Evolutionary conservation across 2,113 vertebrate species (phyloP).

Genomic region (Toxotes jaculatrix): DNA sequence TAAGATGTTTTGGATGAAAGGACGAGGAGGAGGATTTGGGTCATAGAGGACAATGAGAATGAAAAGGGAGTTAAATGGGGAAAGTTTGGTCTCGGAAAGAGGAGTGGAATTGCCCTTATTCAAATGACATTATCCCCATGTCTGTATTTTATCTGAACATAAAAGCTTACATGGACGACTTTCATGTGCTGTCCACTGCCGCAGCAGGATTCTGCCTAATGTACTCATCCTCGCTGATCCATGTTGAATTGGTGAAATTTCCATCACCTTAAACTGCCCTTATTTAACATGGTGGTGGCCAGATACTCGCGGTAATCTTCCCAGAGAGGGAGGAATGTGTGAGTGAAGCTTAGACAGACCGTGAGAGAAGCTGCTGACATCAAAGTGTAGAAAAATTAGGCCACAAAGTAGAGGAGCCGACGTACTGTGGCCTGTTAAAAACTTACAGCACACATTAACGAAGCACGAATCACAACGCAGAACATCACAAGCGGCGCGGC

Average conservation of each 20-base stretch:
- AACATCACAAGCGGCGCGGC: neutral
- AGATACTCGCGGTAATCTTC: slow-evolving; percentile 48
- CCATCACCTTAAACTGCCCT: slow-evolving; percentile 28
- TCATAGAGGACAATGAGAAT: slow-evolving; percentile 41
- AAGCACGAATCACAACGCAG: neutral
- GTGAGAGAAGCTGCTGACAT: slow-evolving; percentile 55
- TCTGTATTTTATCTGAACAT: slow-evolving; percentile 57
- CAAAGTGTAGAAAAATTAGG: slow-evolving; percentile 58
- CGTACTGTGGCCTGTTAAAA: slow-evolving; percentile 22
- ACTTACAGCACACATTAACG: neutral
- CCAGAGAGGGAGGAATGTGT: slow-evolving; percentile 7
- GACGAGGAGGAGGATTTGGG: slow-evolving; percentile 40
- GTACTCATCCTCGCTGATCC: slow-evolving; percentile 47
- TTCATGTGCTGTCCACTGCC: neutral
- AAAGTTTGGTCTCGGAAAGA: slow-evolving; percentile 16
- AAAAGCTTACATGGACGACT: slow-evolving; percentile 59
- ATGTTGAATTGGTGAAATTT: slow-evolving; percentile 26
- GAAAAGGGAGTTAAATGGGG: slow-evolving; percentile 30
- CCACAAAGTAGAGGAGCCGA: slow-evolving; percentile 43
- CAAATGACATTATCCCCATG: slow-evolving; percentile 59
- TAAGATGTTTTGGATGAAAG: slow-evolving; percentile 51
- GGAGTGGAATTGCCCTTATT: slow-evolving; percentile 44
- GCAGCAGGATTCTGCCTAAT: slow-evolving; percentile 49
- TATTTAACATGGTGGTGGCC: slow-evolving; percentile 32
- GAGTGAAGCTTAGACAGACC: slow-evolving; percentile 41